phyloP scores from a whole-genome alignment of 1,140 invertebrate species.

The Musca domestica region DNA sequence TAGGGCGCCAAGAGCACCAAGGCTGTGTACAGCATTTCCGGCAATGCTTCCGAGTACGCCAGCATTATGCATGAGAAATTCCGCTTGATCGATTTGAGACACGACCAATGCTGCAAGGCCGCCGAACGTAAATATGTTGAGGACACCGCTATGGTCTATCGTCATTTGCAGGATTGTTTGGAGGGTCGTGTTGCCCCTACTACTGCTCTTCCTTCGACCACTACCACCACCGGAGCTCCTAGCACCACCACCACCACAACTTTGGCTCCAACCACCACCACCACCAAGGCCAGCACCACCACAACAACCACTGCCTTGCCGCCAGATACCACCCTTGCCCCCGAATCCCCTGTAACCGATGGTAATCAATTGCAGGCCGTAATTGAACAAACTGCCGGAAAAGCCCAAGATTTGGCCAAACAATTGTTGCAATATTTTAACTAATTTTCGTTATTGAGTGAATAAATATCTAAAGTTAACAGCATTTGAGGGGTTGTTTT shows the following conservation, averaged over 20 bases:
- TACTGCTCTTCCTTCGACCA: slow-evolving; percentile 20
- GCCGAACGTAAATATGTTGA: slow-evolving; percentile 42
- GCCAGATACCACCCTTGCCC: background rate
- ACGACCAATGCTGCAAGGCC: slow-evolving; percentile 37
- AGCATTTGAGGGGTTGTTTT: no score
- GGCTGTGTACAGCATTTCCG: slow-evolving; percentile 44
- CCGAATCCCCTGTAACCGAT: background rate
- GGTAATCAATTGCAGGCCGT: background rate
- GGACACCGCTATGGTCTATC: slow-evolving; percentile 40
- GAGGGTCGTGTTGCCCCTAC: slow-evolving; percentile 35
- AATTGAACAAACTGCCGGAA: slow-evolving; percentile 1
- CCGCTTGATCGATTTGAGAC: slow-evolving; percentile 39
- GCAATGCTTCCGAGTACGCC: slow-evolving; percentile 43
- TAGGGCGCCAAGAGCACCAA: slow-evolving; percentile 48
- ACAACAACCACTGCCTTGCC: background rate
- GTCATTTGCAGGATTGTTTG: slow-evolving; percentile 42
- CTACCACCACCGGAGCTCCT: slow-evolving; percentile 27
- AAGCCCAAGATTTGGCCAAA: slow-evolving; percentile 15
- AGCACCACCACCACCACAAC: slow-evolving; percentile 27
- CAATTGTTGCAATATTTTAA: slow-evolving; percentile 26
- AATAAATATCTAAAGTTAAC: no score
- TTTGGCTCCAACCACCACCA: slow-evolving; percentile 36
- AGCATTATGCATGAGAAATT: slow-evolving; percentile 45
- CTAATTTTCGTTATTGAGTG: background rate
- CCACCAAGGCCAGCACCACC: slow-evolving; percentile 21